Evolutionary conservation across 2,888 invertebrate species (phyloP).

Genomic region (Achlya flavicornis): DNA sequence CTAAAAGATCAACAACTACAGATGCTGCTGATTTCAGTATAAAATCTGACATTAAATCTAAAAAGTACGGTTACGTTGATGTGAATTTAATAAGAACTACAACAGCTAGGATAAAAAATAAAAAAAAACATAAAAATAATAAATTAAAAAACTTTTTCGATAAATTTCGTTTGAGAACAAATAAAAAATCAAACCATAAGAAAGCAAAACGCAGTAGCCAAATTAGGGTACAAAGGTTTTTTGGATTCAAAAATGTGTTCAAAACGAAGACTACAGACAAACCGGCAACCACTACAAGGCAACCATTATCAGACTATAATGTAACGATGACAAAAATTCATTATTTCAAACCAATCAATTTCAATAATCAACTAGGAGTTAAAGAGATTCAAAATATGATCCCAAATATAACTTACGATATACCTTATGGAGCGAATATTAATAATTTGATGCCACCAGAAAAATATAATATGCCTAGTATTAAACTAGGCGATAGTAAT

Average conservation of each 20-base stretch:
- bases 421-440: not conserved
- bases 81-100: conserved; percentile 49
- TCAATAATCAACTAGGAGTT: conserved; percentile 31
- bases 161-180: conserved; percentile 40
- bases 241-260: conserved; percentile 53
- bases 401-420: conserved; percentile 49
- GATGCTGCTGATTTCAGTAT: conserved; percentile 7
- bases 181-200: conserved; percentile 22
- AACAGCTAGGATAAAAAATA: conserved; percentile 37
- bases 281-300: conserved; percentile 14
- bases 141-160: conserved; percentile 23
- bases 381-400: conserved; percentile 50
- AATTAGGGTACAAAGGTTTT: conserved; percentile 45
- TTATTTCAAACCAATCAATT: conserved; percentile 39
- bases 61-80: conserved; percentile 46
- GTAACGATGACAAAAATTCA: conserved; percentile 33
- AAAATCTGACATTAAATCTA: conserved; percentile 18
- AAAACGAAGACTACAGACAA: conserved; percentile 20
- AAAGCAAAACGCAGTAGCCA: conserved; percentile 32
- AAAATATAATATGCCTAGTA: conserved; percentile 24
- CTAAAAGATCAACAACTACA: not conserved
- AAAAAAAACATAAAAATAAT: conserved; percentile 19
- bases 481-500: not conserved
- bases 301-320: conserved; percentile 39
- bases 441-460: conserved; percentile 52